These are phyloP conservation scores for Porites divaricata DNA, from an alignment of 92 coral and sea anemone species.

Conservation along the genomic window DNA sequence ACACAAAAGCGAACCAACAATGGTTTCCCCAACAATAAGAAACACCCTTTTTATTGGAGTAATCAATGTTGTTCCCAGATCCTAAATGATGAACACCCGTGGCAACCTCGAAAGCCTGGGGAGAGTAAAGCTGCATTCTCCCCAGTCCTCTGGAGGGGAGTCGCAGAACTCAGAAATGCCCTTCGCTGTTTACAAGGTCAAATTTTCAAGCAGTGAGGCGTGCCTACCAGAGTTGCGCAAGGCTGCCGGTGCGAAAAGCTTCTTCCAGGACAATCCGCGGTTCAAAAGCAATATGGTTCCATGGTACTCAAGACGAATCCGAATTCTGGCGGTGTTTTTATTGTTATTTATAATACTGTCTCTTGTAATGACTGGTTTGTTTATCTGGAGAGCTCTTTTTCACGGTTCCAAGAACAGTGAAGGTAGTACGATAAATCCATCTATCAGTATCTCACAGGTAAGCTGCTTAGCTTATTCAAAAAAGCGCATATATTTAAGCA, in stretches of 20 bases:
- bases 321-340: constrained; percentile 57
- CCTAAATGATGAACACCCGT: constrained; percentile 6
- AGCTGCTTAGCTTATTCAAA: not conserved
- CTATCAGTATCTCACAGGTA: constrained; percentile 13
- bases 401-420: not conserved
- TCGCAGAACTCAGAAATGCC: constrained; percentile 34
- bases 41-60: not conserved
- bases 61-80: constrained; percentile 32
- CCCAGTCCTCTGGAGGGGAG: constrained; percentile 41
- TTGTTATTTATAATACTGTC: constrained; percentile 74
- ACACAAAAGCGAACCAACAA: not conserved
- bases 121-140: constrained; percentile 2
- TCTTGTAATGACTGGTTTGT: constrained; percentile 86
- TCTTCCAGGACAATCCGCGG: constrained; percentile 58
- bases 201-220: constrained; percentile 58
- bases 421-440: not conserved
- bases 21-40: constrained; percentile 1
- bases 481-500: not conserved
- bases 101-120: not conserved
- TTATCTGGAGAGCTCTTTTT: constrained; percentile 73
- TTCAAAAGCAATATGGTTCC: constrained; percentile 67
- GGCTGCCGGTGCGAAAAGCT: constrained; percentile 56
- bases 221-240: constrained; percentile 53
- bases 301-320: constrained; percentile 70
- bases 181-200: constrained; percentile 29